Conservation (phyloP, 1,140 invertebrate species). For the Triops cancriformis region DNA sequence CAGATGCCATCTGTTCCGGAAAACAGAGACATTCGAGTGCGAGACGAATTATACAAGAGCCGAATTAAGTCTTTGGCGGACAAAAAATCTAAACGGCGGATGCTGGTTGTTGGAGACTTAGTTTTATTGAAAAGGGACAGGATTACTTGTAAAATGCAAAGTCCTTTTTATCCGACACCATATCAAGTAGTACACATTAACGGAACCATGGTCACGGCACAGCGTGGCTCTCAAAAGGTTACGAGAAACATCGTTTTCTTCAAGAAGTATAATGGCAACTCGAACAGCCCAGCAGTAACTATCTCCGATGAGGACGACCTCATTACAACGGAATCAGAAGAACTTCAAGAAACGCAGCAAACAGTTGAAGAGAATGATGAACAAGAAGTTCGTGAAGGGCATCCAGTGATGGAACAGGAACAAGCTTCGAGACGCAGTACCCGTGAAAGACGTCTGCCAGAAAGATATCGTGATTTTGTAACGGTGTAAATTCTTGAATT, state of each 20-base stretch:
- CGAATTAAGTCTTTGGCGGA: slow-evolving; percentile 5
- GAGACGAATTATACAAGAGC: neutral
- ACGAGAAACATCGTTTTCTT: slow-evolving; percentile 21
- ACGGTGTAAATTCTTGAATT: neutral
- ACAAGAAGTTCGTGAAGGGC: too few species aligned
- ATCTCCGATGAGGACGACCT: neutral
- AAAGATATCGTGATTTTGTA: neutral
- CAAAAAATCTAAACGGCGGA: neutral
- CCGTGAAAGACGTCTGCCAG: neutral
- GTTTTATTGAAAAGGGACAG: neutral
- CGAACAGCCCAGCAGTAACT: neutral
- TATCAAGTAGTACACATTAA: neutral
- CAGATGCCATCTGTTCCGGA: neutral
- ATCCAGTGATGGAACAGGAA: too few species aligned
- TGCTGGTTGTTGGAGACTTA: neutral
- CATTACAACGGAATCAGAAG: too few species aligned
- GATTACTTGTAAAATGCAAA: slow-evolving; percentile 4
- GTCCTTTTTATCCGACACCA: neutral
- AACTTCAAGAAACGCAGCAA: too few species aligned
- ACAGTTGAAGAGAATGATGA: too few species aligned
- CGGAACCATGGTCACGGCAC: slow-evolving; percentile 17
- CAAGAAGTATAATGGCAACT: neutral
- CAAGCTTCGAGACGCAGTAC: neutral
- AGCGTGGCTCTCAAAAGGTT: neutral
- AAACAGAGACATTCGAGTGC: neutral